Conservation (phyloP, 2,797 vertebrate species). For the Silurus aristotelis region DNA sequence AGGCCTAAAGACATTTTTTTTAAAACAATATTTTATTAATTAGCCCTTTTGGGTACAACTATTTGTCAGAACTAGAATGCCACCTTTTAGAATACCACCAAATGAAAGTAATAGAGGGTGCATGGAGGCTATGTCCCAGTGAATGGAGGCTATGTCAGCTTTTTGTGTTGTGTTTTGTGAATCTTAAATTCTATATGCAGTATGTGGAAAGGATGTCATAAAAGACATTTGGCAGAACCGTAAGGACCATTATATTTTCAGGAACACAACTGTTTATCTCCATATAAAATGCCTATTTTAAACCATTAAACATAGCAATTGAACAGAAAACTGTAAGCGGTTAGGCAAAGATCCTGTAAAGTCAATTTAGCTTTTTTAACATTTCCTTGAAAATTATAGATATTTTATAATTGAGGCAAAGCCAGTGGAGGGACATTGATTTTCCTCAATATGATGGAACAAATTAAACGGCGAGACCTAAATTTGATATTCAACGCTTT, state of each 20-base stretch:
- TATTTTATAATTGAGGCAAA: conserved; percentile 60
- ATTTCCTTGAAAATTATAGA: conserved; percentile 68
- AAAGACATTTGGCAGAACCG: conserved; percentile 44
- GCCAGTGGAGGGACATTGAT: conserved; percentile 61
- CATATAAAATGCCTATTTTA: conserved; percentile 66
- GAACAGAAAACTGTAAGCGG: conserved; percentile 65
- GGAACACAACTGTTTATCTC: conserved; percentile 59
- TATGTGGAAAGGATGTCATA: conserved; percentile 38
- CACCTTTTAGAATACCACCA: not conserved
- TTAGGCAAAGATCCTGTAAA: conserved; percentile 68
- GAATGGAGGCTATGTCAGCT: not conserved
- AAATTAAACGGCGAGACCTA: conserved; percentile 75
- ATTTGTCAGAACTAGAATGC: not conserved
- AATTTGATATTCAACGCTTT: conserved; percentile 76
- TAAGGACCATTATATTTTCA: conserved; percentile 62
- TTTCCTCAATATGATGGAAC: conserved; percentile 61
- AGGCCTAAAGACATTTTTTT: not conserved
- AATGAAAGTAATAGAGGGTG: not conserved
- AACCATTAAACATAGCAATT: conserved; percentile 72
- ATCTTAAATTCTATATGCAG: conserved; percentile 4
- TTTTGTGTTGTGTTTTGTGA: conserved; percentile 1
- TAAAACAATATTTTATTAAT: not conserved
- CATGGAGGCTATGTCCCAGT: not conserved
- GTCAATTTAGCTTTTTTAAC: conserved; percentile 73
- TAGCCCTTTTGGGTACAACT: not conserved